Conservation (phyloP, 2,888 invertebrate species). For the Gari tellinella region DNA sequence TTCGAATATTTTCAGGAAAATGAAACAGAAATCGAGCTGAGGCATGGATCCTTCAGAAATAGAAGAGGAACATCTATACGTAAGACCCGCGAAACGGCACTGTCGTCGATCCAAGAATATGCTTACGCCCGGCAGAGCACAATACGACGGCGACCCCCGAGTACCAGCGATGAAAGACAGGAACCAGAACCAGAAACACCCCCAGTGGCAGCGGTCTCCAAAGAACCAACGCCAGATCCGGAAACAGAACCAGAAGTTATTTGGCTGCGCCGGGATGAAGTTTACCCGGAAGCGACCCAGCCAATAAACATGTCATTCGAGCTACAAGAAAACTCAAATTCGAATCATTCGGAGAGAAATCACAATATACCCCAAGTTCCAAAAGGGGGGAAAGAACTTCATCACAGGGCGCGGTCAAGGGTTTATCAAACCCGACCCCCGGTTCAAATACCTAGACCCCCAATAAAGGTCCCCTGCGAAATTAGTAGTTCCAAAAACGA, state of each 20-base stretch:
- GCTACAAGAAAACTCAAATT: conserved; percentile 27
- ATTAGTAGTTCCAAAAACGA: conserved; percentile 52
- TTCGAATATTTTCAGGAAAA: conserved; percentile 62
- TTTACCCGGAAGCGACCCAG: conserved; percentile 38
- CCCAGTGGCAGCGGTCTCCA: conserved; percentile 3
- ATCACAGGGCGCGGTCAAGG: conserved; percentile 17
- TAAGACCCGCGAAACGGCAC: conserved; percentile 51
- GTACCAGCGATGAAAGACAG: conserved; percentile 8
- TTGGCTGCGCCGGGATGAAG: conserved; percentile 62
- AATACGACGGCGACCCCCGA: conserved; percentile 47
- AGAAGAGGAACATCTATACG: conserved; percentile 55
- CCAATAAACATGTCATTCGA: conserved; percentile 43
- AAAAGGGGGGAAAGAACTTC: conserved; percentile 10
- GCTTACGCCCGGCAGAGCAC: conserved; percentile 48
- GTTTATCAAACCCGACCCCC: not conserved
- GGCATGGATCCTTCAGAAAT: conserved; percentile 33
- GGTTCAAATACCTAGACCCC: not conserved
- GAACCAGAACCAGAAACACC: conserved; percentile 23
- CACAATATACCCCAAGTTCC: conserved; percentile 8
- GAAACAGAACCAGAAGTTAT: conserved; percentile 55
- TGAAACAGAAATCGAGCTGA: conserved; percentile 52
- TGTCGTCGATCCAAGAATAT: conserved; percentile 54
- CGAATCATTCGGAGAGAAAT: conserved; percentile 16
- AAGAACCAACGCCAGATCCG: conserved; percentile 18
- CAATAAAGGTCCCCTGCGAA: conserved; percentile 22